These are phyloP conservation scores for Euschistus heros DNA, from an alignment of 1,140 invertebrate species.

Conservation along the genomic window DNA sequence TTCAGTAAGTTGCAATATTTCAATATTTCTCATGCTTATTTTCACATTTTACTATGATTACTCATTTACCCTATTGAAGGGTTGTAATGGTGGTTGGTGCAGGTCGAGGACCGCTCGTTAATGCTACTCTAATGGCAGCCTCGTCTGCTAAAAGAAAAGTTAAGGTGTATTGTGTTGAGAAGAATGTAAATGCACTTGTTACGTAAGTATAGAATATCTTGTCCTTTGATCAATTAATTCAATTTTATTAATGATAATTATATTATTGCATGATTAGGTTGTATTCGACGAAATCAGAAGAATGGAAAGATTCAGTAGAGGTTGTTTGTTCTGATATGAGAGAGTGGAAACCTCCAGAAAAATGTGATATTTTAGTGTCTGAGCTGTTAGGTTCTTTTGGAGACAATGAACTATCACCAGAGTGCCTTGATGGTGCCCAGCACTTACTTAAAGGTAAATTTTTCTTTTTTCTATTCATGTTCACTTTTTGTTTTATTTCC, in stretches of 20 bases:
- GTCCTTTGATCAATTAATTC: no score
- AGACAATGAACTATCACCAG: conserved; percentile 97
- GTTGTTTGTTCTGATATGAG: conserved; percentile 88
- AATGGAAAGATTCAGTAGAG: conserved; percentile 66
- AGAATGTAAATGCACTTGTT: conserved; percentile 93
- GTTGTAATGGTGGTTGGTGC: conserved; percentile 89
- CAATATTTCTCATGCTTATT: neutral
- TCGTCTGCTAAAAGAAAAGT: conserved; percentile 50
- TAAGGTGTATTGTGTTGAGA: conserved; percentile 90
- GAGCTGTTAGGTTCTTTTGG: conserved; percentile 96
- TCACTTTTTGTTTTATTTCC: no score
- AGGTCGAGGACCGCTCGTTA: conserved; percentile 87
- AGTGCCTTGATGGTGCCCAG: conserved; percentile 93
- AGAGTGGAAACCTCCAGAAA: conserved; percentile 61
- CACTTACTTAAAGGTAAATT: conserved; percentile 64
- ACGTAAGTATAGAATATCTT: conserved; percentile 51
- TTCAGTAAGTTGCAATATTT: conserved; percentile 24
- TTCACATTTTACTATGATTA: neutral
- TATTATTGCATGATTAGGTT: conserved; percentile 40
- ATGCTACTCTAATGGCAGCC: conserved; percentile 71
- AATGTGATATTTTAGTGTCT: conserved; percentile 92
- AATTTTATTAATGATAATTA: neutral
- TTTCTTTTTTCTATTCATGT: neutral
- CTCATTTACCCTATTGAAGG: conserved; percentile 29
- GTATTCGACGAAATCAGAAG: conserved; percentile 62